These are phyloP conservation scores for Melanotaenia duboulayi DNA, from an alignment of 2,113 vertebrate genomes.

Conservation along the genomic window DNA sequence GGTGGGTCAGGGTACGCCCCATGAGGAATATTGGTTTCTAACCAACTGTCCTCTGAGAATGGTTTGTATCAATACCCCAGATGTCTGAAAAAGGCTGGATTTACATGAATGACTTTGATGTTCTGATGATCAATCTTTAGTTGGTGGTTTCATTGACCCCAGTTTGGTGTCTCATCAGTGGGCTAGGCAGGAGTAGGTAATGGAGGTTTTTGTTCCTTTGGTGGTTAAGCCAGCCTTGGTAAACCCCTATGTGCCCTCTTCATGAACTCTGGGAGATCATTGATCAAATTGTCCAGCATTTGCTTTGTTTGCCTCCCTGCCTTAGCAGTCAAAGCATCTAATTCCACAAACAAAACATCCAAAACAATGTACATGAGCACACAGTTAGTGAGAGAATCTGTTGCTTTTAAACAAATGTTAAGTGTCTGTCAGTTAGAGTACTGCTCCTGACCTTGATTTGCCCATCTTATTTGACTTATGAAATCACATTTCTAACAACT, in stretches of 20 bases:
- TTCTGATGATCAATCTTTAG: conserved; percentile 82
- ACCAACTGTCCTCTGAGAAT: conserved; percentile 77
- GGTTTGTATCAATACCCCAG: conserved; percentile 81
- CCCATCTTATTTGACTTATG: conserved; percentile 70
- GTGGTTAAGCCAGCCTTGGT: conserved; percentile 83
- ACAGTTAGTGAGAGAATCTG: conserved; percentile 34
- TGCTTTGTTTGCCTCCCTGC: conserved; percentile 78
- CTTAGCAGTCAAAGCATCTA: conserved; percentile 70
- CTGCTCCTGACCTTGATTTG: conserved; percentile 70
- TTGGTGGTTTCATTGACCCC: conserved; percentile 84
- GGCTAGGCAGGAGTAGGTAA: conserved; percentile 76
- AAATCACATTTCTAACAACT: conserved; percentile 73
- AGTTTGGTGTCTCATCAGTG: conserved; percentile 81
- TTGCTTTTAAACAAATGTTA: conserved; percentile 46
- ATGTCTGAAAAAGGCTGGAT: conserved; percentile 83
- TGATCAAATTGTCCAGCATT: conserved; percentile 79
- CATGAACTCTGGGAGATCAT: conserved; percentile 82
- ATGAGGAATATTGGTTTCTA: conserved; percentile 78
- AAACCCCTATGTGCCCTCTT: conserved; percentile 76
- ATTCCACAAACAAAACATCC: conserved; percentile 72
- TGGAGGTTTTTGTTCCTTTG: conserved; percentile 80
- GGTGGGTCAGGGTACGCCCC: conserved; percentile 74
- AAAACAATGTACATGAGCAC: conserved; percentile 55
- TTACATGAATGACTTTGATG: conserved; percentile 83
- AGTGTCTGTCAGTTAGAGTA: conserved; percentile 43